phyloP scores from a whole-genome alignment of 2,888 invertebrate genomes.

The Brenthis hecate region DNA sequence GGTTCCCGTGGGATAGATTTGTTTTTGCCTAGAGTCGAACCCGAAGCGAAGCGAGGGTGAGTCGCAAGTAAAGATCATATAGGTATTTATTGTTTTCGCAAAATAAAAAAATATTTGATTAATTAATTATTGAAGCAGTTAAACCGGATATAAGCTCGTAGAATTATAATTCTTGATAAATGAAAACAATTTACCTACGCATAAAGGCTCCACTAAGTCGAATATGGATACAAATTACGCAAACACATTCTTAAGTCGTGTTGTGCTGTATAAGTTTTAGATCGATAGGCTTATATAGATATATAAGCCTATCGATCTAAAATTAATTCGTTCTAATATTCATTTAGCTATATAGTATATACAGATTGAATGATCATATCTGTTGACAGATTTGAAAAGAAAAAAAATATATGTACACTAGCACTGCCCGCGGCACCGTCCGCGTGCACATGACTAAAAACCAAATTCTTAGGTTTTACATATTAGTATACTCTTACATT shows the following conservation, averaged over 20 bases:
- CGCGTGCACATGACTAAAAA: too few relatives aligned
- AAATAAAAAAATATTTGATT: background rate
- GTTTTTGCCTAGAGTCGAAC: too few relatives aligned
- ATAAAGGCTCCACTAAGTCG: constrained; percentile 3
- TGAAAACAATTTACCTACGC: constrained; percentile 1
- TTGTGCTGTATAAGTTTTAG: constrained; percentile 3
- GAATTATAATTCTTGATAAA: constrained; percentile 11
- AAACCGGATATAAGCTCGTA: constrained; percentile 8
- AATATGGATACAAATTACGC: constrained; percentile 15
- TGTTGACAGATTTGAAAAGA: too few relatives aligned
- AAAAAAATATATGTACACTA: too few relatives aligned
- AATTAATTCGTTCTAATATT: constrained; percentile 1
- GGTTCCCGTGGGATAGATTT: too few relatives aligned
- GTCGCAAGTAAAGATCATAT: too few relatives aligned
- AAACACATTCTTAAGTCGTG: constrained; percentile 3
- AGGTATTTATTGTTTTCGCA: background rate
- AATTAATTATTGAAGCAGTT: constrained; percentile 1
- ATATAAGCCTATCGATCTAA: too few relatives aligned
- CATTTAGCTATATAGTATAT: background rate
- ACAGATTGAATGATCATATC: too few relatives aligned
- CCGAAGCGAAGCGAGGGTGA: too few relatives aligned
- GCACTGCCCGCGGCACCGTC: too few relatives aligned
- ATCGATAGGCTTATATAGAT: constrained; percentile 2
- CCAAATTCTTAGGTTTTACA: too few relatives aligned
- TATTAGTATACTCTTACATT: too few relatives aligned